Percentiles rank a stretch among this genome's conserved stretches.
phyloP scores from a whole-genome alignment of 2,888 invertebrate species.

The Idaea aversata region DNA sequence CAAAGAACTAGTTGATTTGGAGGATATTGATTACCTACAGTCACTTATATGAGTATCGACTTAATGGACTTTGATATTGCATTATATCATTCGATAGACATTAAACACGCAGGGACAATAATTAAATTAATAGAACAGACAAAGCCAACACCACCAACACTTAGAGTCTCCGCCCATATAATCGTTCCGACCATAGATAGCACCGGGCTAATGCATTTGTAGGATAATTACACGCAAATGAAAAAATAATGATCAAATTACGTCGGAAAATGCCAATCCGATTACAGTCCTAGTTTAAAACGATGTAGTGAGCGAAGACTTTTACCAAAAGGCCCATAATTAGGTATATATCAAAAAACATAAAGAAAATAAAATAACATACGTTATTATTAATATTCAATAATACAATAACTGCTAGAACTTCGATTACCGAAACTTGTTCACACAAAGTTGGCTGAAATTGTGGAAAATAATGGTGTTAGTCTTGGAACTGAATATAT shows the following conservation, averaged over 20 bases:
- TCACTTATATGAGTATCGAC: slow-evolving; percentile 45
- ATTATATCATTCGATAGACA: slow-evolving; percentile 48
- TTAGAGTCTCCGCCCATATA: slow-evolving; percentile 54
- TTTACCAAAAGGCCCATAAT: slow-evolving; percentile 67
- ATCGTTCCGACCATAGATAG: background rate
- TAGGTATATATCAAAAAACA: slow-evolving; percentile 54
- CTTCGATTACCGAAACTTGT: slow-evolving; percentile 74
- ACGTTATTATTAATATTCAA: slow-evolving; percentile 59
- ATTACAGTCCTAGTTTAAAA: background rate
- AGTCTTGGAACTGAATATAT: slow-evolving; percentile 53
- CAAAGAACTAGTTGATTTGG: too few species aligned
- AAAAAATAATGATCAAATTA: background rate
- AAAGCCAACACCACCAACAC: slow-evolving; percentile 70
- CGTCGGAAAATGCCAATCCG: background rate
- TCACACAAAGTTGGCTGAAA: slow-evolving; percentile 80
- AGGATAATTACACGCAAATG: background rate
- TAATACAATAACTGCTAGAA: slow-evolving; percentile 69
- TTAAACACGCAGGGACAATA: slow-evolving; percentile 50
- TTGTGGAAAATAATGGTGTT: slow-evolving; percentile 68
- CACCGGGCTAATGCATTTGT: background rate
- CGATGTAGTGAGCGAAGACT: background rate
- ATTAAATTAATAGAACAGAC: slow-evolving; percentile 46
- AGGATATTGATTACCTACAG: slow-evolving; percentile 10
- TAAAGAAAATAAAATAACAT: slow-evolving; percentile 59
- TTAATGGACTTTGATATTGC: slow-evolving; percentile 44